These are phyloP conservation scores for Lontra canadensis DNA, from an alignment of 2,113 vertebrate species.

Conservation along the genomic window DNA sequence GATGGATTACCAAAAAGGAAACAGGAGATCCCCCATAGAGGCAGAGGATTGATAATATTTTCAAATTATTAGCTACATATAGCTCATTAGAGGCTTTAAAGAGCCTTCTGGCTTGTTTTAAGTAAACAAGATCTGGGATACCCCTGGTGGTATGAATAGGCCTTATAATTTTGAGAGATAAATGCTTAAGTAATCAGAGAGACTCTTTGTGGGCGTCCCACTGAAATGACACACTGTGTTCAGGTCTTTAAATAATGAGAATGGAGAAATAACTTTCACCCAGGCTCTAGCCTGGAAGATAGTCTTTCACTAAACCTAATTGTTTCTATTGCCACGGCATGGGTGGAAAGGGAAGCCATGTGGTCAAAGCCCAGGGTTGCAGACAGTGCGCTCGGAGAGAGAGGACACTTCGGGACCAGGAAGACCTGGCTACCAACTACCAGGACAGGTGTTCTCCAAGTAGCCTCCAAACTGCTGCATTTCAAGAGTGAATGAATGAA, in stretches of 20 bases:
- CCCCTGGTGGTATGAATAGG: neutral
- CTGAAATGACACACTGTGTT: neutral
- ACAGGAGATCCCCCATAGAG: neutral
- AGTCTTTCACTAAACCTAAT: neutral
- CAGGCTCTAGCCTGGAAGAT: neutral
- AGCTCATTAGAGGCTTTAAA: neutral
- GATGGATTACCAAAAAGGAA: neutral
- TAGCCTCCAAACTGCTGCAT: neutral
- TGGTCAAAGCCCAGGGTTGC: neutral
- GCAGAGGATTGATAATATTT: neutral
- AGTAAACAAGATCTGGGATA: neutral
- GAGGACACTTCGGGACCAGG: neutral
- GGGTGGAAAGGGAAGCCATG: neutral
- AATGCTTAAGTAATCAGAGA: neutral
- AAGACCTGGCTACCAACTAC: neutral
- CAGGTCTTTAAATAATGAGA: neutral
- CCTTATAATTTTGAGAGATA: neutral
- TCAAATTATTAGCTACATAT: neutral
- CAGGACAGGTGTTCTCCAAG: neutral
- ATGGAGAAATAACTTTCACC: neutral
- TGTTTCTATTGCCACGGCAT: no score
- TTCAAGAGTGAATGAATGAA: neutral
- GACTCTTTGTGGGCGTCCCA: neutral
- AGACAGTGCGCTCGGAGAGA: neutral
- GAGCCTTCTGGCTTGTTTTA: neutral